Evolutionary conservation across 2,113 vertebrate genomes (phyloP).

Genomic region (Polyodon spathula): DNA sequence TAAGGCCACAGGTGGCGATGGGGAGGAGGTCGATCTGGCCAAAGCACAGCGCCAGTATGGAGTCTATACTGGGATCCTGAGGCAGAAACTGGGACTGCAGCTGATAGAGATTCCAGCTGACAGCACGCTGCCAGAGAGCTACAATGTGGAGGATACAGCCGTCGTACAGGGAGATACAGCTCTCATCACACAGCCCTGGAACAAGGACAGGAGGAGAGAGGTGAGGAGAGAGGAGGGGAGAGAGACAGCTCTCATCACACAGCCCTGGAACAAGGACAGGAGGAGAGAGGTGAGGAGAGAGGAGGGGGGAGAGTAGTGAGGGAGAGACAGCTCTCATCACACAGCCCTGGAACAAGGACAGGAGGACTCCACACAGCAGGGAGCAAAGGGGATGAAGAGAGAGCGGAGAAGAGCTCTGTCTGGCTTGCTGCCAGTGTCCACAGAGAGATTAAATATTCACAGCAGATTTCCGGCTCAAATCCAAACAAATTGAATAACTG

Average conservation of each 20-base stretch:
- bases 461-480: too few relatives aligned
- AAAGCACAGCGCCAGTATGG: constrained; percentile 82
- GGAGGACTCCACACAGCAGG: too few relatives aligned
- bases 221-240: constrained; percentile 39
- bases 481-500: too few relatives aligned
- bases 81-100: constrained; percentile 85
- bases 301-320: too few relatives aligned
- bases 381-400: too few relatives aligned
- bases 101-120: constrained; percentile 75
- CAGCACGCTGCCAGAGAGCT: constrained; percentile 65
- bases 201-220: constrained; percentile 68
- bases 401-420: too few relatives aligned
- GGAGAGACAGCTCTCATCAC: too few relatives aligned
- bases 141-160: constrained; percentile 73
- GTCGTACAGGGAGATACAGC: constrained; percentile 80
- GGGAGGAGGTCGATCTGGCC: constrained; percentile 57
- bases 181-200: constrained; percentile 73
- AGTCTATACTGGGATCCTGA: constrained; percentile 72
- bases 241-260: too few relatives aligned
- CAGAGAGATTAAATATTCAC: too few relatives aligned
- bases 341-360: too few relatives aligned
- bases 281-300: background rate
- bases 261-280: too few relatives aligned
- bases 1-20: constrained; percentile 27
- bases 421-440: too few relatives aligned